Base-by-base conservation (phyloP, 2,888 invertebrate genomes). In the Pteria penguin region DNA sequence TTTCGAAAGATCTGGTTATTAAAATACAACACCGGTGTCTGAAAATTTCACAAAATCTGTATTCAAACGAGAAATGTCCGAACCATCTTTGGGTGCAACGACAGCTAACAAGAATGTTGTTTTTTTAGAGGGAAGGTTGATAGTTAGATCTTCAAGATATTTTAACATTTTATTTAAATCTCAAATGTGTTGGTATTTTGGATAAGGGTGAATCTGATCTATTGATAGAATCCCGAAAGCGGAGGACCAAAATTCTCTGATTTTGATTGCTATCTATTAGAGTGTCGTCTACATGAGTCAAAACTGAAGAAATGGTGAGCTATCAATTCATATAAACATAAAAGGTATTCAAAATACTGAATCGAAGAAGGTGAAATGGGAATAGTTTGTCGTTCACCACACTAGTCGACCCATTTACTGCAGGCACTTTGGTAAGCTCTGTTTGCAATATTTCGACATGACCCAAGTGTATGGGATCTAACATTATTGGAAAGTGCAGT, bases 171-270 rank as follows among this genome's bases (percentile, higher is more conserved):
- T 29, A 63, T 75, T 31, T 4, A 75, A 26, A 33, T 75, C 69
- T 63, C 69, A 55, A 22, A 55, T 66, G 32, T 74, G 60, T 26
- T 55, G 2, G 57, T 75, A 75, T 57, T 31, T 75, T 18, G 69
- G 74, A 26, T 60, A 27, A 18, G 55, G 69, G 14, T 62, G 74
- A 62, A 54, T 75, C 22, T 54, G 18, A 11, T 55, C 0, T n/a
- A 32, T 31, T 29, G 27, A 52, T 24, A 68, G 33, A 4, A 68
- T n/a, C n/a, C n/a, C n/a, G n/a, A n/a, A n/a, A n/a, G n/a, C n/a
- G n/a, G n/a, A n/a, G n/a, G n/a, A n/a, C n/a, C n/a, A n/a, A n/a
- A n/a, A n/a, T n/a, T n/a, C n/a, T n/a, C n/a, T n/a, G n/a, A n/a
- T n/a, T n/a, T 32, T 0, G 1, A n/a, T 24, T 68, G 60, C 33